Percentiles rank a stretch among this genome's conserved stretches.
Conservation (phyloP, 2,113 vertebrate genomes). For the Ictalurus punctatus region DNA sequence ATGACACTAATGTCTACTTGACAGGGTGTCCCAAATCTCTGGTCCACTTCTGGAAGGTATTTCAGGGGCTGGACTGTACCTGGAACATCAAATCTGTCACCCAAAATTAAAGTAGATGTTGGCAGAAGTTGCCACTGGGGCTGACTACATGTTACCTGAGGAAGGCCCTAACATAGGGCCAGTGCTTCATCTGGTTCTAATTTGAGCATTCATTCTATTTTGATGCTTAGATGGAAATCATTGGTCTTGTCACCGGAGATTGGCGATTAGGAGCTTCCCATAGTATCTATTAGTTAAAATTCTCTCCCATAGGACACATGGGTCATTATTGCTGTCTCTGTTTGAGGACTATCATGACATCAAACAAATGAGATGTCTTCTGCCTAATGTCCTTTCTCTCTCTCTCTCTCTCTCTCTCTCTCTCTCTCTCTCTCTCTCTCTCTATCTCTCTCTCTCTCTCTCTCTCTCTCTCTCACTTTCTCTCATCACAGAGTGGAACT, state of each 20-base stretch:
- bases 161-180: background rate
- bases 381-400: no score
- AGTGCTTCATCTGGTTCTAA: background rate
- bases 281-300: background rate
- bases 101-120: background rate
- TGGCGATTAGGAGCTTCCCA: background rate
- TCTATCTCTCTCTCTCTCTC: background rate
- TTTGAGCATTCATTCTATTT: background rate
- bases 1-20: background rate
- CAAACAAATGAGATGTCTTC: no score
- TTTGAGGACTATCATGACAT: background rate
- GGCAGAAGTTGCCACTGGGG: background rate
- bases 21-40: background rate
- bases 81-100: background rate
- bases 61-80: background rate
- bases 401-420: background rate
- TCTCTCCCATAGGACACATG: background rate
- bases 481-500: background rate
- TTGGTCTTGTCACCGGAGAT: background rate
- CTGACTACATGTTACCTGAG: background rate
- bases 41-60: background rate
- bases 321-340: background rate
- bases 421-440: background rate
- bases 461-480: background rate
- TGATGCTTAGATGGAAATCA: background rate